Base-by-base conservation (phyloP, 1,140 invertebrate species). In the Marisa cornuarietis region DNA sequence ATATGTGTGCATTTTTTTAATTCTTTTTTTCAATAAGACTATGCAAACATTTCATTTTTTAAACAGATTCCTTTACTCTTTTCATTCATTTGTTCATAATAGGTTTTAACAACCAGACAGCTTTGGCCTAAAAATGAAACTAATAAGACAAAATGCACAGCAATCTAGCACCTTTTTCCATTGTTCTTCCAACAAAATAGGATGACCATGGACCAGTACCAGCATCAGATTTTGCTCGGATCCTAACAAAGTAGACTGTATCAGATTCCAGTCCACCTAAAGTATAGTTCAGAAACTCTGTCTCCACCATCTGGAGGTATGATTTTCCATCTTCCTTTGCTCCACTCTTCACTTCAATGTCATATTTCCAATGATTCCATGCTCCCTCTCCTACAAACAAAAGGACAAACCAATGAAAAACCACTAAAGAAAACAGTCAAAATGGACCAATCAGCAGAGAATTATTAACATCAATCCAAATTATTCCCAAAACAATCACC, bases 301-400 rank as follows among this genome's bases (percentile, higher is more conserved):
- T 81, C 61, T 76, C 62, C 11, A 75, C 76, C 11, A 65, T 80
- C 63, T 83, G 62, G 54, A 78, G 26, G 61, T 81, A 49, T 14
- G 76, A 72, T 14, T 76, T 81, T 7, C 80, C 63, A 62, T 63
- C 61, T 0, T 79, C 71, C 69, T 78, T 71, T 42, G 31, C 6
- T 22, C 52, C 62, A 62, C 79, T 79, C 26, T 74, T 66, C 51
- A 87, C 95, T 93, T 81, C 93, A 93, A 98, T 91, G 87, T 95
- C 94, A 89, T 96, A 98, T 0, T 93, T 93, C 96, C 96, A 98
- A 81, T 94, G 94, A 83, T 95, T 94, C 94, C 95, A 97, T 0
- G 96, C 95, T 0, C 94, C 94, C 54, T 69, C 73, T 14, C 90
- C 90, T 89, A 69, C 20, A 83, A 73, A 75, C 54, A 78, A 26